These are phyloP conservation scores for Calameuta pallipes DNA, from an alignment of 2,888 invertebrate species.

Conservation along the genomic window DNA sequence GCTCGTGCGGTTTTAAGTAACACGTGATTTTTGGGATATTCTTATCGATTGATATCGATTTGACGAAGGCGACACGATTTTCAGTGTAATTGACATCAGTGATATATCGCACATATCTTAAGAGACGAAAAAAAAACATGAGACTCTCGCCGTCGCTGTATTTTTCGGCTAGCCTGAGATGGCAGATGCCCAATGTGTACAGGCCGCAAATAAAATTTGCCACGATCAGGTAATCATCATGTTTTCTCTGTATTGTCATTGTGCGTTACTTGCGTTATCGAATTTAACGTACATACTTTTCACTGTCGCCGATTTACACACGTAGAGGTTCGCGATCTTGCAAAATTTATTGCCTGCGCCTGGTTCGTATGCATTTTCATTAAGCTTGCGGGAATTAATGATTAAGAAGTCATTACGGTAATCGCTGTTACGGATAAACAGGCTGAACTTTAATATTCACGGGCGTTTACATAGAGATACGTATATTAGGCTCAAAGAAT, in stretches of 20 bases:
- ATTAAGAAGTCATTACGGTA: not conserved
- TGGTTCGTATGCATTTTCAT: not conserved
- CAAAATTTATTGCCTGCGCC: not conserved
- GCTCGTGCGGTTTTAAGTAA: not conserved
- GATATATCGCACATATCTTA: not conserved
- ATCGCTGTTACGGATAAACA: not conserved
- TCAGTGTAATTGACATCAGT: not conserved
- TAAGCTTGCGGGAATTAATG: not conserved
- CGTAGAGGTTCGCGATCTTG: not conserved
- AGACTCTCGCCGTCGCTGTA: conserved; percentile 48
- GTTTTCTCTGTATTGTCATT: not conserved
- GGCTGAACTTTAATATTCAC: not conserved
- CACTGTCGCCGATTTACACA: not conserved
- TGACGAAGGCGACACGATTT: not conserved
- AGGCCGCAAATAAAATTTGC: conserved; percentile 57
- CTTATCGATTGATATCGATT: not conserved
- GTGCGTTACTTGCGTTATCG: not conserved
- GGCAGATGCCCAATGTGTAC: conserved; percentile 63
- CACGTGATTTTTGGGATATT: not conserved
- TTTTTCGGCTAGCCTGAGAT: conserved; percentile 56
- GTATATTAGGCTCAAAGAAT: conserved; percentile 55
- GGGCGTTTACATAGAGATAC: conserved; percentile 26
- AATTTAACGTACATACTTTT: too few species aligned
- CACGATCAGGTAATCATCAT: conserved; percentile 51
- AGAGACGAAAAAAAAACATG: conserved; percentile 39